phyloP scores from a whole-genome alignment of 2,797 vertebrate genomes.

The Alectoris magna region DNA sequence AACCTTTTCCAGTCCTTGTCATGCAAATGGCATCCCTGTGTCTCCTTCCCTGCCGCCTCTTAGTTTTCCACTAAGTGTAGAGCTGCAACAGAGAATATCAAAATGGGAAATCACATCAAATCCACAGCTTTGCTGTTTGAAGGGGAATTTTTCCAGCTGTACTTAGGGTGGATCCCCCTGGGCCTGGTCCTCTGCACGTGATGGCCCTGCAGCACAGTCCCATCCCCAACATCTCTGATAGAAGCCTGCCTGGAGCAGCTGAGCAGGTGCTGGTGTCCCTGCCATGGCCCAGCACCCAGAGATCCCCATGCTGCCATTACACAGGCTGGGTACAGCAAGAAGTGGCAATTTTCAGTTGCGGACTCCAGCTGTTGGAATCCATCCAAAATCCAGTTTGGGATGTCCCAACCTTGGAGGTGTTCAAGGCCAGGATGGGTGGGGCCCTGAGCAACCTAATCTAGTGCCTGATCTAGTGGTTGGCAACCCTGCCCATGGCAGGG shows the following conservation, averaged over 20 bases:
- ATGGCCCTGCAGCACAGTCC: neutral
- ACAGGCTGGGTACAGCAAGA: neutral
- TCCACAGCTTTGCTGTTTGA: neutral
- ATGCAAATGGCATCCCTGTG: neutral
- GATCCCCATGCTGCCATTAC: neutral
- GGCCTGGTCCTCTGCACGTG: neutral
- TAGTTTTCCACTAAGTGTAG: neutral
- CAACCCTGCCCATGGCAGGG: too few species aligned
- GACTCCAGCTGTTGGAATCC: too few species aligned
- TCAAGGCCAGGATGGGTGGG: neutral
- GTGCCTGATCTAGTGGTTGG: too few species aligned
- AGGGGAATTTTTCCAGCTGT: neutral
- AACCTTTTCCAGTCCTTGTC: constrained; percentile 24
- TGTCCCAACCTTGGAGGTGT: neutral
- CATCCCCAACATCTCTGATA: neutral
- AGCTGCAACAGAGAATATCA: neutral
- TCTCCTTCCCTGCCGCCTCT: neutral
- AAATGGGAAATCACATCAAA: neutral
- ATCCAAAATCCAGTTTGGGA: neutral
- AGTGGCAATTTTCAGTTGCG: neutral
- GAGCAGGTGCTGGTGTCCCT: neutral
- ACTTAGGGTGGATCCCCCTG: neutral
- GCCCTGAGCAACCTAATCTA: neutral
- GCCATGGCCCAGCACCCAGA: neutral
- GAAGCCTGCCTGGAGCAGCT: neutral